Base-by-base conservation (phyloP, 1,140 invertebrate genomes). In the Homalodisca vitripennis region DNA sequence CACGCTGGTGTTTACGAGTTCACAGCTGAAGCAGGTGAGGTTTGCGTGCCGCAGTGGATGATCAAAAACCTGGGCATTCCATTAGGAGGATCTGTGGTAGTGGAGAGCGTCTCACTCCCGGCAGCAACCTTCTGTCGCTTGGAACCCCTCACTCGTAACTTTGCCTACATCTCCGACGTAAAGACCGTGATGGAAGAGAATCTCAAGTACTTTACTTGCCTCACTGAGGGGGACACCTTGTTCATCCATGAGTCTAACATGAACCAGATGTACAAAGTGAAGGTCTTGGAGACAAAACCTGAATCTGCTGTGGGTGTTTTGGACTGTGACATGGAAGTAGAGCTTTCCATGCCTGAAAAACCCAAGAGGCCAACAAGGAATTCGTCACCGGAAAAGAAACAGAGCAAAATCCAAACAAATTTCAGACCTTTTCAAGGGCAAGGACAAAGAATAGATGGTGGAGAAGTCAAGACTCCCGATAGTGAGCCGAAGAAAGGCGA, bases 1-100 rank as follows among this genome's bases (percentile, higher is more conserved):
- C 63, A 66, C 22, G 41, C 41, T 22, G 63, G 63, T 22, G 63
- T 66, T 27, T 46, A 47, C 2, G 63, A 66, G 47, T 66, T 66
- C 31, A 46, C 41, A 14, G 63, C 63, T 46, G 41, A 47, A 66
- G 63, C 46, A 66, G 41, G 27, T 3, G n/a, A 46, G 34, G 47
- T 47, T 1, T 24, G 47, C 26, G 22, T 66, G 20, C 63, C 63
- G 1, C 1, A 13, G n/a, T 66, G 63, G 63, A 12, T 66, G 24
- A 22, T 66, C 14, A 41, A 46, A 27, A 13, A 46, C 24, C 26
- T 66, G 17, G 17, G 31, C 17, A 20, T 66, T 1, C 46, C 10
- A 22, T 22, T 14, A 2, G 63, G 63, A 14, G 41, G 27, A 20
- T 14, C 2, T 17, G 63, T 66, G n/a, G 47, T 29, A 14, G 32